phyloP scores from a whole-genome alignment of 2,888 invertebrate genomes.

The Tupiocoris notatus region DNA sequence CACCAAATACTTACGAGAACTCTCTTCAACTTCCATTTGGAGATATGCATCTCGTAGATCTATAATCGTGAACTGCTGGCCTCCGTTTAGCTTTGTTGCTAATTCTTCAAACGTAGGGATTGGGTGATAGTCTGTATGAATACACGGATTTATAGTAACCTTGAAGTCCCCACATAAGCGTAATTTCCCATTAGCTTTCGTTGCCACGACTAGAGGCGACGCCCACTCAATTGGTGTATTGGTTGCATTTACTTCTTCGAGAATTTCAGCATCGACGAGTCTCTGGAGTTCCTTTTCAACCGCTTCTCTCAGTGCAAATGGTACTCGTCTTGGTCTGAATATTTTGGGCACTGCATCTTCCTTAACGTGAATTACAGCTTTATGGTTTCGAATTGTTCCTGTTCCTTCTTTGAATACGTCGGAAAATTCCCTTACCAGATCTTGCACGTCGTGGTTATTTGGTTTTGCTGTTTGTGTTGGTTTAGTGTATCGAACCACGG shows the following conservation, averaged over 20 bases:
- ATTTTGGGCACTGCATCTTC: too few species aligned
- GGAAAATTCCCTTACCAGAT: too few species aligned
- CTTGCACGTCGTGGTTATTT: too few species aligned
- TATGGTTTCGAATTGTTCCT: too few species aligned
- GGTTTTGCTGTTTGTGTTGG: too few species aligned
- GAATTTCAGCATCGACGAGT: not conserved
- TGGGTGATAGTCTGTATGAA: not conserved
- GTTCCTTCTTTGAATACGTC: too few species aligned
- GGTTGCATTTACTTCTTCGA: not conserved
- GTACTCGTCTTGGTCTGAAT: too few species aligned
- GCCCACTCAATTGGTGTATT: not conserved
- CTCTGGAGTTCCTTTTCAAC: not conserved
- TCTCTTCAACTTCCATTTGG: conserved; percentile 3
- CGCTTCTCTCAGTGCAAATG: not conserved
- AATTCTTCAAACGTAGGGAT: not conserved
- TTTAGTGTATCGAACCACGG: too few species aligned
- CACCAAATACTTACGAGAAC: not conserved
- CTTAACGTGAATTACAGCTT: too few species aligned
- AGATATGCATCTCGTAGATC: conserved; percentile 9
- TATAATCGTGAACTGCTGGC: not conserved
- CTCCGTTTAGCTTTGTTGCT: not conserved
- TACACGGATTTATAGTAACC: too few species aligned
- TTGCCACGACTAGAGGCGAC: not conserved
- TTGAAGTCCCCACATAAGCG: too few species aligned
- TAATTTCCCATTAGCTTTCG: not conserved